Evolutionary conservation across 2,797 vertebrate genomes (phyloP), one percentile per base, ranked within the genome.

Genomic region (Microctenopoma steveboyesi): DNA sequence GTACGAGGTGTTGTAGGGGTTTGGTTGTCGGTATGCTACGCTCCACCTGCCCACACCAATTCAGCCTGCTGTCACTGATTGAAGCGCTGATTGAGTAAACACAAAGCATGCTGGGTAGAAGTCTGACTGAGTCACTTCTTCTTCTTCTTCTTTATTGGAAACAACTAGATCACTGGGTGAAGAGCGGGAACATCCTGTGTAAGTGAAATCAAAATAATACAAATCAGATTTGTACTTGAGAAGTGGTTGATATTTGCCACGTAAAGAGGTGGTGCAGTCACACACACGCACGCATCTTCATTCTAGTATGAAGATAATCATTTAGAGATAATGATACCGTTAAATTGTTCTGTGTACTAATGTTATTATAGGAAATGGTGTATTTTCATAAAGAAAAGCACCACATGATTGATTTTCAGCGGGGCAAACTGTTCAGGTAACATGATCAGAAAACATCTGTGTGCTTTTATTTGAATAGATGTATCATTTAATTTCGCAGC

Each of bases 81-180:
- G 76, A 69, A 81, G 65, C 60, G 71, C 56, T 81, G 78, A 88
- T 85, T 78, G 79, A 74, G 76, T 66, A 69, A 85, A 75, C 79
- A 68, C 68, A 52, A 72, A 75, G 84, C 86, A 85, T 86, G 87
- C 86, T 91, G 88, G 84, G 78, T 86, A 74, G 57, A 75, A 66
- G 69, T 46, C 47, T 70, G 42, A 61, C 55, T 59, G 2, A 25
- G 18, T 28, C 52, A 42, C 68, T 66, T 56, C 62, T 22, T 69
- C 47, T 64, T 39, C 37, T 55, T 72, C 2, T 64, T 39, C 37
- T 55, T 72, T 2, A 12, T 46, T 73, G 67, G 66, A 75, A 81
- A 68, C 60, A 45, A 63, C 76, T 74, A 72, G 76, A 78, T 66
- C 15, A 53, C 63, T 73, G 56, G 82, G 54, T 76, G 65, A 68